These are phyloP conservation scores for Chaetodon auriga DNA, from an alignment of 2,113 vertebrate species.

Conservation along the genomic window DNA sequence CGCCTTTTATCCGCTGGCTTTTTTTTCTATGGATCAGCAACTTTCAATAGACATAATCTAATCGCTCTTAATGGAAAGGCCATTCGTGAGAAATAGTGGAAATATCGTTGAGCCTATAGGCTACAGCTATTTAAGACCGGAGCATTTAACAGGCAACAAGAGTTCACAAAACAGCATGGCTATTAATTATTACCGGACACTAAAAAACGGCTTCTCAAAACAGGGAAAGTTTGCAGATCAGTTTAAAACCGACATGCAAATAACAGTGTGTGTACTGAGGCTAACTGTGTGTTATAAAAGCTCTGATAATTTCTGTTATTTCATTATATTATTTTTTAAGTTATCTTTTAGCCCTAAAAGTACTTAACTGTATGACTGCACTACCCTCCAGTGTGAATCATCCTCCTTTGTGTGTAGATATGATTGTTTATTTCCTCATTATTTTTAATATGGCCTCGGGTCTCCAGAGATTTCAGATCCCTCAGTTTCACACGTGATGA, in stretches of 20 bases:
- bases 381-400: neutral
- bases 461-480: conserved; percentile 57
- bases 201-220: neutral
- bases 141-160: conserved; percentile 52
- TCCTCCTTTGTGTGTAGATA: conserved; percentile 7
- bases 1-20: conserved; percentile 95
- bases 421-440: conserved; percentile 63
- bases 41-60: conserved; percentile 96
- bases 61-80: conserved; percentile 92
- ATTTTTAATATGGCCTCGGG: conserved; percentile 49
- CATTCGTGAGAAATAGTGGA: conserved; percentile 85
- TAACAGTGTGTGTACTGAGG: neutral
- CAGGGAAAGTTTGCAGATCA: neutral
- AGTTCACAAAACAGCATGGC: conserved; percentile 20
- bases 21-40: conserved; percentile 95
- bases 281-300: conserved; percentile 7
- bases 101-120: conserved; percentile 66
- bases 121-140: conserved; percentile 59
- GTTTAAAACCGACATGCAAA: conserved; percentile 1
- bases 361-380: conserved; percentile 8
- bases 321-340: conserved; percentile 8
- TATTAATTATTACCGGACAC: conserved; percentile 51
- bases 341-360: conserved; percentile 1
- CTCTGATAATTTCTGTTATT: neutral
- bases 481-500: conserved; percentile 58